These are phyloP conservation scores for Stigmatopora nigra DNA, from an alignment of 2,113 vertebrate genomes.

Conservation along the genomic window DNA sequence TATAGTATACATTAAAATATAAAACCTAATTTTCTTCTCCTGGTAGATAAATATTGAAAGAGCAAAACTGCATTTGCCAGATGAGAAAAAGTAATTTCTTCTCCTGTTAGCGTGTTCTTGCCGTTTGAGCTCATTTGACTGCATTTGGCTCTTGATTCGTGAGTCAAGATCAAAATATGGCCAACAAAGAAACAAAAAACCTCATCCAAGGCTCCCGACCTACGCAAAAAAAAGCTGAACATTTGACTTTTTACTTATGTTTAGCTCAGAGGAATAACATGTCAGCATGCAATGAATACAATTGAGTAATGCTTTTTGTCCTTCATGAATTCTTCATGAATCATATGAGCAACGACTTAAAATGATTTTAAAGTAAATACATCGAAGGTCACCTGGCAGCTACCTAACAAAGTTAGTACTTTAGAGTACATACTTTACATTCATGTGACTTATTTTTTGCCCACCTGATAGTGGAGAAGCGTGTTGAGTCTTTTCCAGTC, in stretches of 20 bases:
- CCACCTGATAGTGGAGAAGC: conserved; percentile 86
- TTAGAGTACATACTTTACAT: neutral
- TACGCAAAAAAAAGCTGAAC: conserved; percentile 9
- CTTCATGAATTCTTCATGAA: conserved; percentile 24
- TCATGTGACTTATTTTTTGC: neutral
- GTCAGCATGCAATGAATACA: conserved; percentile 29
- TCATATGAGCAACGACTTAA: conserved; percentile 20
- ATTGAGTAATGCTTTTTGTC: conserved; percentile 28
- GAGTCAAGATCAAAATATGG: conserved; percentile 8
- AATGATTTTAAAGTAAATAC: neutral
- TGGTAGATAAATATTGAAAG: conserved; percentile 26
- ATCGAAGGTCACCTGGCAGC: neutral
- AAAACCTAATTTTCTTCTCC: conserved; percentile 24
- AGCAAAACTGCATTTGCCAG: conserved; percentile 13
- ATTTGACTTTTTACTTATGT: conserved; percentile 26
- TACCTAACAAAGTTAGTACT: conserved; percentile 6
- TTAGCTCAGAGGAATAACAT: conserved; percentile 10
- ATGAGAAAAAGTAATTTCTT: neutral
- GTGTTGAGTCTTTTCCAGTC: conserved; percentile 93
- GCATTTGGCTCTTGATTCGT: conserved; percentile 6
- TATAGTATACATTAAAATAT: conserved; percentile 7
- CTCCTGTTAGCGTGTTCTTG: conserved; percentile 16
- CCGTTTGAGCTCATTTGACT: neutral
- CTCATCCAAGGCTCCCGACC: conserved; percentile 37
- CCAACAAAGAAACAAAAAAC: conserved; percentile 26